A percentile compares a stretch with the other conserved stretches of the same genome.
Conservation (phyloP, 2,797 vertebrate species). For the Hephaestus fuliginosus region DNA sequence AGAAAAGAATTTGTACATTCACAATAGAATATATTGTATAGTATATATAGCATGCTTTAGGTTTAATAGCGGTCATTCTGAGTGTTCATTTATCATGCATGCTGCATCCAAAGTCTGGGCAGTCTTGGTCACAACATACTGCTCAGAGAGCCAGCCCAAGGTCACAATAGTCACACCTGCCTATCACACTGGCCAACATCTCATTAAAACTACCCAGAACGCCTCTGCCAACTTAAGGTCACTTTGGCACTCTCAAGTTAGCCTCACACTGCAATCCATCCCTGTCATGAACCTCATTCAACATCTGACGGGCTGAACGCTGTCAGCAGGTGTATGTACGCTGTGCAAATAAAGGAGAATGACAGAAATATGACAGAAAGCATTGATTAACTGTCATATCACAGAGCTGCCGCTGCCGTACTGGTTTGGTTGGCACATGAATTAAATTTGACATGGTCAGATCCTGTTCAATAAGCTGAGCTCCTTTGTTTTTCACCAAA, state of each 20-base stretch:
- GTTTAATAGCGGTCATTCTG: constrained; percentile 8
- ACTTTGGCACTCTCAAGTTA: constrained; percentile 39
- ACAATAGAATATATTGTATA: background rate
- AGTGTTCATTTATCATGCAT: constrained; percentile 36
- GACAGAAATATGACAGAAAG: constrained; percentile 34
- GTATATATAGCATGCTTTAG: constrained; percentile 1
- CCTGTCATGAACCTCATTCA: constrained; percentile 44
- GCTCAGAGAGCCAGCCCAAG: constrained; percentile 54
- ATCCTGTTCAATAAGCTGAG: constrained; percentile 43
- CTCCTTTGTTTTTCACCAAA: constrained; percentile 44
- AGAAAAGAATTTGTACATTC: constrained; percentile 4
- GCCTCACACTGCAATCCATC: constrained; percentile 37
- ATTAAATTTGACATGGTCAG: constrained; percentile 50
- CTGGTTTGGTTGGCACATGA: constrained; percentile 29
- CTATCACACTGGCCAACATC: constrained; percentile 55
- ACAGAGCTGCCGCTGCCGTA: constrained; percentile 33
- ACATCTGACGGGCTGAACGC: constrained; percentile 32
- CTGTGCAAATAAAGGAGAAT: constrained; percentile 44
- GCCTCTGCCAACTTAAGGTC: constrained; percentile 53
- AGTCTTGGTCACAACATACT: constrained; percentile 45
- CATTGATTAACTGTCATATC: constrained; percentile 69
- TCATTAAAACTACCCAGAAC: constrained; percentile 67
- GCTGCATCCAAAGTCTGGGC: constrained; percentile 30
- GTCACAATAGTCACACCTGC: constrained; percentile 57
- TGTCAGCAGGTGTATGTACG: constrained; percentile 41